Base-by-base conservation (phyloP, 2,797 vertebrate species). In the Galaxias olidus region DNA sequence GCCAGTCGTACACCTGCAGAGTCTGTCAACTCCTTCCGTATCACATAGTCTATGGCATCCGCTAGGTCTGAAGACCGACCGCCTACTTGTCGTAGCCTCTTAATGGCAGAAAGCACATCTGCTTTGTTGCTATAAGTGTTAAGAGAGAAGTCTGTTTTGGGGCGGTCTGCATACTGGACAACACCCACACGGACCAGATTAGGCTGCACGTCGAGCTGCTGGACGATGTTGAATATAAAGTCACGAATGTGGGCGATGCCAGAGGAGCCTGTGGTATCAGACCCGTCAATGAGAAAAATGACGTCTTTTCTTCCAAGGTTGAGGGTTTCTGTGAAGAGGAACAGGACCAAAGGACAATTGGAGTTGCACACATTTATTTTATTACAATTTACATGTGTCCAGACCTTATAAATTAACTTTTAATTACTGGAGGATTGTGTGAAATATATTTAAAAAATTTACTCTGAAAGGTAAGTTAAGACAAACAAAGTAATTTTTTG, bases 261-360 rank as follows among this genome's bases (percentile, higher is more conserved):
- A 0, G 69, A 79, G 0, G 66, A 0, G 60, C 85, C 88, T 10
- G 95, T 91, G 0, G 13, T 86, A 9, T 94, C 91, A 0, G 97
- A 98, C 65, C 95, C 95, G 81, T 99, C 97, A 9, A 99, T 90
- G 1, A 99, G 93, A 82, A 99, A 99, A 65, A 99, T 87, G 0
- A 99, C 87, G 76, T 99, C 98, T 2, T 94, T 95, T 49, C 0
- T 94, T 43, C 93, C 94, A 58, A 89, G 55, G 62, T 83, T 79
- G 40, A 73, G 18, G n/a, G 1, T 48, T 1, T 0, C 91, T 90
- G 81, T 15, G 73, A 73, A 71, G 62, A 41, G 61, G 20, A 9
- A 70, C 12, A 45, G 17, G 41, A 51, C 10, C 72, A 72, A 19
- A 74, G 53, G 57, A 9, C 1, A 59, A 72, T 45, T 30, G 48